phyloP scores from a whole-genome alignment of 2,888 invertebrate species.

The Philaethria dido region DNA sequence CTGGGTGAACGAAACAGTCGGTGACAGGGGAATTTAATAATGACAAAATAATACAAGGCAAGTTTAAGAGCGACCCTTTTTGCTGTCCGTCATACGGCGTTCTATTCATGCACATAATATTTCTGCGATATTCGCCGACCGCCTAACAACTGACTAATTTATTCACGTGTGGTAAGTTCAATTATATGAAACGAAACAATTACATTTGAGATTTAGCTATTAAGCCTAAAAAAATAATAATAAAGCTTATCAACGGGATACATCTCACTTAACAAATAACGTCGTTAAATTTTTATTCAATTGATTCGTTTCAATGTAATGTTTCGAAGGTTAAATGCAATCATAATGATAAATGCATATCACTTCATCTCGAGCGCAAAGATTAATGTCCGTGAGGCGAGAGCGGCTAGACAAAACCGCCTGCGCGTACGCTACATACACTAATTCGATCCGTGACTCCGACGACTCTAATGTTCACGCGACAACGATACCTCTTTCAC shows the following conservation, averaged over 20 bases:
- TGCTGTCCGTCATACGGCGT: slow-evolving; percentile 81
- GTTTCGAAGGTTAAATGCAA: slow-evolving; percentile 74
- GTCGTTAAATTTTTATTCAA: slow-evolving; percentile 68
- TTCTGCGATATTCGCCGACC: slow-evolving; percentile 77
- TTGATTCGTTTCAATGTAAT: slow-evolving; percentile 77
- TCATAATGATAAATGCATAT: slow-evolving; percentile 81
- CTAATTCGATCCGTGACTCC: slow-evolving; percentile 69
- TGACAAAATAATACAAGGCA: slow-evolving; percentile 84
- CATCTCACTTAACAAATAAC: slow-evolving; percentile 27
- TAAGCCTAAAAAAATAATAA: slow-evolving; percentile 14
- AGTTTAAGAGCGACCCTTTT: slow-evolving; percentile 81
- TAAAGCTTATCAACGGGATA: background rate
- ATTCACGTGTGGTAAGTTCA: slow-evolving; percentile 57
- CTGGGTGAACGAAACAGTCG: slow-evolving; percentile 75
- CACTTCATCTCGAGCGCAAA: slow-evolving; percentile 76
- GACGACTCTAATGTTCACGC: slow-evolving; percentile 64
- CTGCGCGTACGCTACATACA: slow-evolving; percentile 66
- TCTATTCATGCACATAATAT: slow-evolving; percentile 81
- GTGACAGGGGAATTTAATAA: slow-evolving; percentile 84
- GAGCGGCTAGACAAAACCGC: slow-evolving; percentile 76
- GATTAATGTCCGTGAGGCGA: slow-evolving; percentile 78
- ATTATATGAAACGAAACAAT: slow-evolving; percentile 40
- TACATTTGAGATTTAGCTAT: background rate
- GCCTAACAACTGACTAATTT: slow-evolving; percentile 79
- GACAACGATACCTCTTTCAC: slow-evolving; percentile 73